Conservation (phyloP, 1,140 invertebrate species). For the Nebria ingens region DNA sequence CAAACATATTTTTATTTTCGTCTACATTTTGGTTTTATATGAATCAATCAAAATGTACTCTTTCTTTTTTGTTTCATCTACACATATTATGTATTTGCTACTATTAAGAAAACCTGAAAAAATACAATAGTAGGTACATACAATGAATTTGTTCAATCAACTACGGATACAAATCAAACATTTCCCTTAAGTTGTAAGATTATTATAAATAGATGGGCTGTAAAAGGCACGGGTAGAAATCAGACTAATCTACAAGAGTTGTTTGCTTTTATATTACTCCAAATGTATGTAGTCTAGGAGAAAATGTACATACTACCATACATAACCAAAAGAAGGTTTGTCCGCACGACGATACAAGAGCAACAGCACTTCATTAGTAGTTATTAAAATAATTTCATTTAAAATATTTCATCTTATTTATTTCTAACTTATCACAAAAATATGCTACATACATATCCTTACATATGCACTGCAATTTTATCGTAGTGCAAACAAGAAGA, state of each 20-base stretch:
- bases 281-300: too few relatives aligned
- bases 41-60: too few relatives aligned
- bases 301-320: not conserved
- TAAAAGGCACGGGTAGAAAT: constrained; percentile 32
- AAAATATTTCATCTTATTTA: not conserved
- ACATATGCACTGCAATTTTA: not conserved
- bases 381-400: constrained; percentile 1
- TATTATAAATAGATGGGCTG: constrained; percentile 25
- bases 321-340: not conserved
- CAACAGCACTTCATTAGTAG: not conserved
- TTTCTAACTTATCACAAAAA: constrained; percentile 3
- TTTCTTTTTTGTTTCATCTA: too few relatives aligned
- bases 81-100: too few relatives aligned
- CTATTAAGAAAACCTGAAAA: too few relatives aligned
- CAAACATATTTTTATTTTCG: too few relatives aligned
- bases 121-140: too few relatives aligned
- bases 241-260: constrained; percentile 2
- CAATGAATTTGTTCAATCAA: not conserved
- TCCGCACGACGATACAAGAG: constrained; percentile 1
- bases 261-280: too few relatives aligned
- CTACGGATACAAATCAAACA: not conserved
- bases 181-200: not conserved
- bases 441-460: too few relatives aligned
- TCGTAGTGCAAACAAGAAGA: constrained; percentile 4
- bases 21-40: too few relatives aligned